Conservation (phyloP, 2,888 invertebrate genomes). For the Leptopilina drosophilae region DNA sequence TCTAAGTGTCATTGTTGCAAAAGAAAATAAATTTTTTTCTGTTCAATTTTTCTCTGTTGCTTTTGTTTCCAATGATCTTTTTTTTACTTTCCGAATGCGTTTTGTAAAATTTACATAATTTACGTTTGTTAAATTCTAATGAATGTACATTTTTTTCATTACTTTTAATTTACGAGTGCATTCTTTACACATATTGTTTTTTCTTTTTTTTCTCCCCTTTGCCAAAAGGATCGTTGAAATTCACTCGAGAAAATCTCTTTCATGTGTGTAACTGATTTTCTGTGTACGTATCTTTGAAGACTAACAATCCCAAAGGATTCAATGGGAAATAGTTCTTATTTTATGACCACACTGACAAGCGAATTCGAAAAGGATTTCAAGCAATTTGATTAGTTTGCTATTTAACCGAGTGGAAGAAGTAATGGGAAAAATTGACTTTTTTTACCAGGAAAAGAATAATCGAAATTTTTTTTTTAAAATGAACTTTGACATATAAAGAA, state of each 20-base stretch:
- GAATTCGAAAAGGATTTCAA: constrained; percentile 16
- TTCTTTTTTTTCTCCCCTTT: neutral
- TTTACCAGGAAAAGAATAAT: neutral
- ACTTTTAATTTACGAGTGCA: constrained; percentile 10
- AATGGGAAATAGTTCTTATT: constrained; percentile 34
- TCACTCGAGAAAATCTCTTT: neutral
- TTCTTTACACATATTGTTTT: neutral
- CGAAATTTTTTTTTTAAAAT: neutral
- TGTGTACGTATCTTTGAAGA: constrained; percentile 7
- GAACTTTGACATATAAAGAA: neutral
- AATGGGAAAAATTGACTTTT: neutral
- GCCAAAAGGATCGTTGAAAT: constrained; percentile 5
- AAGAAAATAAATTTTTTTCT: neutral
- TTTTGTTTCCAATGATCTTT: too few relatives aligned
- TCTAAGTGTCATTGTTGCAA: neutral
- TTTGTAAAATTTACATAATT: neutral
- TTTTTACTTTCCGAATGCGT: too few relatives aligned
- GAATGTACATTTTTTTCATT: neutral
- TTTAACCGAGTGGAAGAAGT: constrained; percentile 22
- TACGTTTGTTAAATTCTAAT: neutral
- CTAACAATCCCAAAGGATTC: constrained; percentile 33
- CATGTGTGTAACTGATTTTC: neutral
- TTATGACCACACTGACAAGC: constrained; percentile 26
- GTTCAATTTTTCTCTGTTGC: neutral
- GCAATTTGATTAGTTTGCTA: constrained; percentile 24